Evolutionary conservation across 2,888 invertebrate species (phyloP).

Genomic region (Leptarthrus brevirostris): DNA sequence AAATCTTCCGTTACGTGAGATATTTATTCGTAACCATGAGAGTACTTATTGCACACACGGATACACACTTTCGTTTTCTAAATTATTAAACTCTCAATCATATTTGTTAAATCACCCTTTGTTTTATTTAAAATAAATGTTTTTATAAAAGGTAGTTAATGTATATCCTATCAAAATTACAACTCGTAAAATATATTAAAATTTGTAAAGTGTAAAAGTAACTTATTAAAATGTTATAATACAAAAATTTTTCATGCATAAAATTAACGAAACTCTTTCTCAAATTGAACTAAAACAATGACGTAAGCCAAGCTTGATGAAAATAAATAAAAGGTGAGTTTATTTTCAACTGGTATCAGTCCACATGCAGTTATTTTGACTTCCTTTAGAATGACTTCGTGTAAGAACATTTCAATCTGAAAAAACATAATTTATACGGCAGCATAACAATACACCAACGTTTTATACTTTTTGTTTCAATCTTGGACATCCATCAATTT

Average conservation of each 20-base stretch:
- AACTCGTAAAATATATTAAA: no score
- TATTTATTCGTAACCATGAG: no score
- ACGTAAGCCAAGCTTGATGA: slow-evolving; percentile 17
- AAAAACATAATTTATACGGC: background rate
- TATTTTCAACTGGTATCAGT: background rate
- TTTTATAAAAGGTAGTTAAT: no score
- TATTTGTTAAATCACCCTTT: no score
- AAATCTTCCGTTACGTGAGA: no score
- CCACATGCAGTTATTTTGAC: slow-evolving; percentile 7
- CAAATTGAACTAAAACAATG: slow-evolving; percentile 14
- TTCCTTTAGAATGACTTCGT: background rate
- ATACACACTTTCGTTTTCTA: no score
- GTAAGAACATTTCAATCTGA: slow-evolving; percentile 7
- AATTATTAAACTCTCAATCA: no score
- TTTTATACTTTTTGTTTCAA: background rate
- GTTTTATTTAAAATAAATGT: no score
- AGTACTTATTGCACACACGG: no score
- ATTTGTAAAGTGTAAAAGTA: no score
- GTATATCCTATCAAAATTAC: no score
- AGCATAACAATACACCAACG: background rate
- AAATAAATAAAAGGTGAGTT: slow-evolving; percentile 23
- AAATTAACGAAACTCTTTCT: slow-evolving; percentile 1
- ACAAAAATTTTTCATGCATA: background rate
- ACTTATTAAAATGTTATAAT: background rate
- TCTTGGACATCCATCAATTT: background rate